A percentile compares a stretch with the other conserved stretches of the same genome.
phyloP scores from a whole-genome alignment of 2,888 invertebrate species.

The Temnothorax unifasciatus region DNA sequence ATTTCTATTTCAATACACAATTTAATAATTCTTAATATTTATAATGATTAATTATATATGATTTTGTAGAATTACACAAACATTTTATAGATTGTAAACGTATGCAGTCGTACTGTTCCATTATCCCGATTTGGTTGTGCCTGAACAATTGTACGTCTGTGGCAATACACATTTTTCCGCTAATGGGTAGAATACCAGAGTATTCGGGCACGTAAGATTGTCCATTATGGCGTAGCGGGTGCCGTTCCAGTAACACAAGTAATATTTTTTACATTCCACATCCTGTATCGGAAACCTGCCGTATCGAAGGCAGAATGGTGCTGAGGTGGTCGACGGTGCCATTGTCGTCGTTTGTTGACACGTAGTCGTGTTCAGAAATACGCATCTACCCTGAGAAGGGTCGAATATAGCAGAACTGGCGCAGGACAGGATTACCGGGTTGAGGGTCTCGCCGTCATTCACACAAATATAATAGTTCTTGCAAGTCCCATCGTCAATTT shows the following conservation, averaged over 20 bases:
- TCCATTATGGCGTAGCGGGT: neutral
- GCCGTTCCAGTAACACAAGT: conserved; percentile 58
- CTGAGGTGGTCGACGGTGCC: neutral
- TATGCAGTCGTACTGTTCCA: neutral
- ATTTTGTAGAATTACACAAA: neutral
- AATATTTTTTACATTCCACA: conserved; percentile 64
- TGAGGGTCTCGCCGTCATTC: neutral
- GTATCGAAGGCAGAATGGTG: conserved; percentile 36
- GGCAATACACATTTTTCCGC: conserved; percentile 55
- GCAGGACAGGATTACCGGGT: neutral
- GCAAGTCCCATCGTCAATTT: conserved; percentile 58
- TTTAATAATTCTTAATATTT: conserved; percentile 13
- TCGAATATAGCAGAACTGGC: conserved; percentile 25
- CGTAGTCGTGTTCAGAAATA: neutral
- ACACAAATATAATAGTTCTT: conserved; percentile 55
- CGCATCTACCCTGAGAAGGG: neutral
- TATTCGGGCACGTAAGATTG: conserved; percentile 54
- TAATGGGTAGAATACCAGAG: conserved; percentile 36
- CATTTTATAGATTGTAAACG: neutral
- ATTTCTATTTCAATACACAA: neutral
- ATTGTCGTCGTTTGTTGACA: conserved; percentile 46
- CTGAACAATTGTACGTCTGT: conserved; percentile 29
- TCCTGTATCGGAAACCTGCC: conserved; percentile 64
- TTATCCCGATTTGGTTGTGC: neutral
- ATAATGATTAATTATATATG: neutral